These are phyloP conservation scores for Plestiodon gilberti DNA, from an alignment of 2,113 vertebrate genomes.

Conservation along the genomic window DNA sequence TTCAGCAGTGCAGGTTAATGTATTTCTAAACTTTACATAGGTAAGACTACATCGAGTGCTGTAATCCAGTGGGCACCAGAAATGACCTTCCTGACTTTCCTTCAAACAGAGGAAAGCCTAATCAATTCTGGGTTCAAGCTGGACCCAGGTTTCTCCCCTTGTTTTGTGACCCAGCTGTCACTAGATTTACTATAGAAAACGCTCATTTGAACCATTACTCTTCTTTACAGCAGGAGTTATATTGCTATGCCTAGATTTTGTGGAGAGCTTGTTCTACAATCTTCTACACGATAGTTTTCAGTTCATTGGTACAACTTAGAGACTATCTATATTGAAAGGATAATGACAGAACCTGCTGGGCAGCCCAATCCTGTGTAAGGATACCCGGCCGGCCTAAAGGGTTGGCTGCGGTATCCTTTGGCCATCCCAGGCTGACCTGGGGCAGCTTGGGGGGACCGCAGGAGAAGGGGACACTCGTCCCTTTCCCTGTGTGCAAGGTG, in stretches of 20 bases:
- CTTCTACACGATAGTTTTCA: not conserved
- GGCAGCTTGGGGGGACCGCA: too few relatives aligned
- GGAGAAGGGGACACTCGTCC: too few relatives aligned
- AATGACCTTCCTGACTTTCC: not conserved
- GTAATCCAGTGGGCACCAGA: not conserved
- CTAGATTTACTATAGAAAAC: too few relatives aligned
- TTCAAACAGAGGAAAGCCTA: not conserved
- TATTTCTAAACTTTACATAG: not conserved
- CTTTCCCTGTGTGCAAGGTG: too few relatives aligned
- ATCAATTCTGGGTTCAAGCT: not conserved
- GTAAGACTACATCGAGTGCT: not conserved
- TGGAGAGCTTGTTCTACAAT: not conserved
- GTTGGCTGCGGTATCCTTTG: too few relatives aligned
- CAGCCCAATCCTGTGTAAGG: too few relatives aligned
- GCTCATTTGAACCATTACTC: too few relatives aligned
- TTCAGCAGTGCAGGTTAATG: not conserved
- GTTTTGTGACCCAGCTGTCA: too few relatives aligned
- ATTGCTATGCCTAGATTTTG: not conserved
- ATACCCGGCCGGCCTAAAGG: too few relatives aligned
- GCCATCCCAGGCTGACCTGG: too few relatives aligned
- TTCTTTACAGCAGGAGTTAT: not conserved
- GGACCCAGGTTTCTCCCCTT: not conserved
- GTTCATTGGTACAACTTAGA: not conserved
- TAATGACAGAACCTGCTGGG: not conserved
- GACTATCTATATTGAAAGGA: not conserved